These are phyloP conservation scores for Amphibalanus amphitrite DNA, from an alignment of 1,140 invertebrate genomes.

Conservation along the genomic window DNA sequence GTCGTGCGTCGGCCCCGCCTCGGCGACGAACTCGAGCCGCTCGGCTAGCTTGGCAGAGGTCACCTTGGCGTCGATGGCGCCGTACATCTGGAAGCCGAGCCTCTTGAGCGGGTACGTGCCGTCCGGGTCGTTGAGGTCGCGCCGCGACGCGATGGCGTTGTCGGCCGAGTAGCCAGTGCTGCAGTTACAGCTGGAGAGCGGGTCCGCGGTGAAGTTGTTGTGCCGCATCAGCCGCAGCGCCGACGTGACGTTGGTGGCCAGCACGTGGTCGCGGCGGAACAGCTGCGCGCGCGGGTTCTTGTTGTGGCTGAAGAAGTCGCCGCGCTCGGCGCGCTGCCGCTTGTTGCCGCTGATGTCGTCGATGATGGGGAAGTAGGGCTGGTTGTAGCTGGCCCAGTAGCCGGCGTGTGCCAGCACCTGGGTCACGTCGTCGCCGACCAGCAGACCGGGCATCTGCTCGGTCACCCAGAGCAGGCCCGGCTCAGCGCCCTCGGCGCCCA, in stretches of 20 bases:
- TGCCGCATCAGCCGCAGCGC: conserved; percentile 48
- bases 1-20: conserved; percentile 41
- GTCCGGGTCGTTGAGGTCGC: conserved; percentile 45
- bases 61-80: conserved; percentile 42
- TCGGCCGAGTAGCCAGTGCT: conserved; percentile 53
- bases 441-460: conserved; percentile 58
- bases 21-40: conserved; percentile 32
- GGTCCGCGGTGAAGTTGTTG: conserved; percentile 53
- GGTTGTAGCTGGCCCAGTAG: conserved; percentile 63
- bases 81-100: conserved; percentile 37
- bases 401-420: conserved; percentile 40
- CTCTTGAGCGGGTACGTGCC: conserved; percentile 36
- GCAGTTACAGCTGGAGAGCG: conserved; percentile 47
- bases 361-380: conserved; percentile 49
- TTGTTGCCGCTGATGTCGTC: conserved; percentile 37
- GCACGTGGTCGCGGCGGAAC: conserved; percentile 38
- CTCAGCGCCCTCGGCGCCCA: conserved; percentile 21
- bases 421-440: conserved; percentile 47
- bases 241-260: conserved; percentile 33
- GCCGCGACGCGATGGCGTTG: conserved; percentile 50
- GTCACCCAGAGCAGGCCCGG: conserved; percentile 45
- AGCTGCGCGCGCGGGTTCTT: conserved; percentile 44
- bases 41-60: conserved; percentile 18
- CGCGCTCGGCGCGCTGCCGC: conserved; percentile 38
- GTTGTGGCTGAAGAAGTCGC: conserved; percentile 51